Evolutionary conservation across 2,113 vertebrate species (phyloP), one percentile per base, ranked within the genome.

Genomic region (Clupea harengus): DNA sequence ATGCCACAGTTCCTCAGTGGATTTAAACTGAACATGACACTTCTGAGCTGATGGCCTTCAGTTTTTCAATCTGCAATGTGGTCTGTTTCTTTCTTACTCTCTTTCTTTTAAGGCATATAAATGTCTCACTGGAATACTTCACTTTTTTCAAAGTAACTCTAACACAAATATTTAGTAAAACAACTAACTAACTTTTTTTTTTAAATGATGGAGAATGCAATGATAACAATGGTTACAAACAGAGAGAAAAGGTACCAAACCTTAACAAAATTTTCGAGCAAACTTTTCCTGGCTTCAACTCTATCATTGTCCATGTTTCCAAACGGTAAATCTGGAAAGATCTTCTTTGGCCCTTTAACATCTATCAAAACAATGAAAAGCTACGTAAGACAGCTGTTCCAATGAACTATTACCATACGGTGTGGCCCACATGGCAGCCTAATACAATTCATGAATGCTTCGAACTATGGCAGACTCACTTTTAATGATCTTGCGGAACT

Each of bases 281-380:
- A 95, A 81, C 96, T 95, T 93, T 97, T 99, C 75, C 98, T 94
- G 89, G 98, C 98, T 91, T 99, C 98, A 3, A 99, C 98, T 93
- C 95, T 97, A 82, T 99, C 98, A 0, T 96, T 99, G 93, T 99
- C 98, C 98, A 99, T 99, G 91, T 99, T 99, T 89, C 98, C 98
- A 93, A 99, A 99, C 0, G 98, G 98, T 85, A 99, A 96, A 84
- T 99, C 98, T 2, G 98, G 98, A 92, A 99, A 99, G 44, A 99
- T 93, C 86, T 99, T 99, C 95, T 99, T 99, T 82, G 98, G 98
- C 64, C 98, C 98, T 94, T 99, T 99, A 52, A 99, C 96, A 91
- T 97, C 98, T 99, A 39, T 86, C 3, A 89, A 47, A 90, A 81
- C 39, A 90, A 25, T 83, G 28, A 82, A 81, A 67, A 49, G 22